phyloP scores from a whole-genome alignment of 2,888 invertebrate species.

The Eupithecia inturbata region DNA sequence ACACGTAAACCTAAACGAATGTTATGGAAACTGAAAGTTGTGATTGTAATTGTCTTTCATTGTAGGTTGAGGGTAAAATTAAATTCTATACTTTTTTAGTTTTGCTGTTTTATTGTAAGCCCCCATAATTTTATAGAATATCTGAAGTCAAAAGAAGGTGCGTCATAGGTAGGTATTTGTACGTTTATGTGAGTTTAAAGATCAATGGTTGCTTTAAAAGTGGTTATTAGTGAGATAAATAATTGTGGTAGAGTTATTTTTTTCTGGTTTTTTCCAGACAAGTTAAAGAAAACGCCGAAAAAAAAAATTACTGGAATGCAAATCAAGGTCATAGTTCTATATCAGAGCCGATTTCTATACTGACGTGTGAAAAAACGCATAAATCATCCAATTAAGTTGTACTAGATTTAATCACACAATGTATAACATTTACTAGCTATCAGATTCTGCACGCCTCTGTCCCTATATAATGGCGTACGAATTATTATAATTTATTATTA shows the following conservation, averaged over 20 bases:
- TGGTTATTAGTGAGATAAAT: too few relatives aligned
- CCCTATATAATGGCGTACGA: constrained; percentile 31
- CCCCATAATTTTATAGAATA: neutral
- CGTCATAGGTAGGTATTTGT: too few relatives aligned
- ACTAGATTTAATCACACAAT: constrained; percentile 18
- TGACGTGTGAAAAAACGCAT: constrained; percentile 16
- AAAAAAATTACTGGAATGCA: neutral
- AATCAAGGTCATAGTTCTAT: too few relatives aligned
- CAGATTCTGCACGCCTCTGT: constrained; percentile 41
- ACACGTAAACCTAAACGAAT: constrained; percentile 35
- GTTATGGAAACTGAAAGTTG: constrained; percentile 63
- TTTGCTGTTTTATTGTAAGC: constrained; percentile 56
- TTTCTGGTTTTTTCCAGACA: too few relatives aligned
- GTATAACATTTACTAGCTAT: constrained; percentile 25
- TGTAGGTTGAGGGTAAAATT: constrained; percentile 69
- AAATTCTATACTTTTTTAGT: constrained; percentile 75
- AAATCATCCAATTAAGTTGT: constrained; percentile 26
- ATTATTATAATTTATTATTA: neutral
- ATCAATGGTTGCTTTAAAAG: too few relatives aligned
- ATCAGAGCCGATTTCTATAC: too few relatives aligned
- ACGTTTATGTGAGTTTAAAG: too few relatives aligned
- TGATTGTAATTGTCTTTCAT: constrained; percentile 65
- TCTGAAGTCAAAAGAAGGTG: too few relatives aligned
- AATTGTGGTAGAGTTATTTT: too few relatives aligned
- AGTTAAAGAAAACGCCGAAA: too few relatives aligned